Percentiles rank a stretch among this genome's conserved stretches.
These are phyloP conservation scores for Antennarius maculatus DNA, from an alignment of 2,797 vertebrate genomes.

Conservation along the genomic window DNA sequence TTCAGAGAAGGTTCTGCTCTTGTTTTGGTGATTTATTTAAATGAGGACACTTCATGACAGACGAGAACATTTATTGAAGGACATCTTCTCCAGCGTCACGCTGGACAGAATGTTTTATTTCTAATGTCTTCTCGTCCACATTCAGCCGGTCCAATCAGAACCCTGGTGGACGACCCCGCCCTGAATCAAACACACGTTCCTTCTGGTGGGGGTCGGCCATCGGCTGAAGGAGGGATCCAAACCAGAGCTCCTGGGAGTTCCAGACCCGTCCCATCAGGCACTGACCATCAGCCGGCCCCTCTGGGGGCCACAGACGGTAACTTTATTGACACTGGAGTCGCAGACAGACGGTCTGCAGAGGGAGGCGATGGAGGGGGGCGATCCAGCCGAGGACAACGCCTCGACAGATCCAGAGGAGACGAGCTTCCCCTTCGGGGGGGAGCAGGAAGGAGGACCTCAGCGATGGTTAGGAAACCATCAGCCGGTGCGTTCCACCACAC, in stretches of 20 bases:
- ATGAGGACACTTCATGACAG: too few species aligned
- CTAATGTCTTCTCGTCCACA: not conserved
- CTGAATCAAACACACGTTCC: constrained; percentile 29
- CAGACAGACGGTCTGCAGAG: constrained; percentile 3
- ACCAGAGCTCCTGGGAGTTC: not conserved
- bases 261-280: not conserved
- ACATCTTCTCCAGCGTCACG: too few species aligned
- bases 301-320: not conserved
- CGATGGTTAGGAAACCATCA: constrained; percentile 25
- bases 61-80: too few species aligned
- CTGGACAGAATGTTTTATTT: not conserved
- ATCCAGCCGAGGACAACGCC: not conserved
- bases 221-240: constrained; percentile 24
- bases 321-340: not conserved
- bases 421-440: not conserved
- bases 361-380: constrained; percentile 8
- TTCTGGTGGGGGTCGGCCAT: not conserved
- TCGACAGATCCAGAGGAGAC: constrained; percentile 2
- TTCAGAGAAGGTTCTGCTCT: too few species aligned
- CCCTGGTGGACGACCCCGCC: constrained; percentile 1
- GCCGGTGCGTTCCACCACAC: not conserved
- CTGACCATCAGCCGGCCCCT: constrained; percentile 23
- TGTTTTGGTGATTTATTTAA: too few species aligned
- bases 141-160: constrained; percentile 33
- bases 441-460: not conserved